A percentile compares a stretch with the other conserved stretches of the same genome.
phyloP scores from a whole-genome alignment of 2,888 invertebrate genomes.

The Cheilosia scutellata region DNA sequence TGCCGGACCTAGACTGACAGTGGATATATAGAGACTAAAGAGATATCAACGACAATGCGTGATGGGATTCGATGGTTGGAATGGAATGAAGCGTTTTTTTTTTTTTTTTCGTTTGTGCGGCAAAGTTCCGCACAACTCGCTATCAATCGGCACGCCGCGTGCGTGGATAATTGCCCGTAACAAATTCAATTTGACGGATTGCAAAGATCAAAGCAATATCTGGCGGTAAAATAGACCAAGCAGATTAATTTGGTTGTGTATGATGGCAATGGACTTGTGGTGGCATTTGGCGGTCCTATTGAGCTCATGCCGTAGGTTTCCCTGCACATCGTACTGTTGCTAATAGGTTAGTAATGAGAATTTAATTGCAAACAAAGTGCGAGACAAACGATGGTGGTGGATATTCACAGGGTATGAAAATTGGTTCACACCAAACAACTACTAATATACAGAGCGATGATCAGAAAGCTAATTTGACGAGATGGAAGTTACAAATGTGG shows the following conservation, averaged over 20 bases:
- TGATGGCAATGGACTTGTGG: slow-evolving; percentile 19
- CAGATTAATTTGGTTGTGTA: neutral
- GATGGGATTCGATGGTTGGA: slow-evolving; percentile 50
- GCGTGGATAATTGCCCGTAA: slow-evolving; percentile 73
- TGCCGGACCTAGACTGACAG: slow-evolving; percentile 34
- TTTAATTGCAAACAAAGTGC: slow-evolving; percentile 67
- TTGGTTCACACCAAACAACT: neutral
- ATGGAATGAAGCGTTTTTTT: slow-evolving; percentile 10
- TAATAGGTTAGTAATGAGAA: slow-evolving; percentile 68
- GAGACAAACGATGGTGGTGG: slow-evolving; percentile 9
- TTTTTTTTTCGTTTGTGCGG: slow-evolving; percentile 16
- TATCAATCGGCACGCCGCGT: slow-evolving; percentile 70
- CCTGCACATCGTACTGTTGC: slow-evolving; percentile 48
- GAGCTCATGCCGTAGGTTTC: slow-evolving; percentile 43
- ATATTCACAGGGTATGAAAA: neutral
- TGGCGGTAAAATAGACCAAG: slow-evolving; percentile 31
- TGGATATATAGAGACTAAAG: neutral
- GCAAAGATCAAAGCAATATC: slow-evolving; percentile 70
- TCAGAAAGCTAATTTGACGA: no score
- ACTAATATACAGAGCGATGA: no score
- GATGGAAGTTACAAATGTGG: no score
- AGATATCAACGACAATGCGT: slow-evolving; percentile 62
- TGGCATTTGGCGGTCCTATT: slow-evolving; percentile 59
- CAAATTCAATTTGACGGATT: slow-evolving; percentile 74
- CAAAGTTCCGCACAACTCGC: slow-evolving; percentile 35